Conservation (phyloP, 2,797 vertebrate genomes). For the Myiothlypis chrysogaster region DNA sequence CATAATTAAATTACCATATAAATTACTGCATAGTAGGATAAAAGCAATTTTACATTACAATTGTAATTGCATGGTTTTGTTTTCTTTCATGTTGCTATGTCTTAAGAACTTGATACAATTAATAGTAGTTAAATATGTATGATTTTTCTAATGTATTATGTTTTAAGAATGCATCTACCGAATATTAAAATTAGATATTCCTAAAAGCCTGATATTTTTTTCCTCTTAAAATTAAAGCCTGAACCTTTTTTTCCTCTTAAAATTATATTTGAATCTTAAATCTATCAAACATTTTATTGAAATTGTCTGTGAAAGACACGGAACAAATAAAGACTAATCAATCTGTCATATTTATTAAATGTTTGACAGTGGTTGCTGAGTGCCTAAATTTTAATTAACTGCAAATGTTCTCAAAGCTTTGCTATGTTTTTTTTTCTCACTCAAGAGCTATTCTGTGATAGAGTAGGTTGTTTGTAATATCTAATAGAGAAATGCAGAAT, state of each 20-base stretch:
- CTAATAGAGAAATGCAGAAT: slow-evolving; percentile 66
- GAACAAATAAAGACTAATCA: slow-evolving; percentile 49
- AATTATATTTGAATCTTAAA: not conserved
- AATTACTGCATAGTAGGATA: not conserved
- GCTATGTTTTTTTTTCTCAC: not conserved
- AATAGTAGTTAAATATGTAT: slow-evolving; percentile 35
- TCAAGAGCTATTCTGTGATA: slow-evolving; percentile 35
- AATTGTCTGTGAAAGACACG: not conserved
- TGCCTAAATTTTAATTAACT: slow-evolving; percentile 47
- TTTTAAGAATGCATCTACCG: not conserved
- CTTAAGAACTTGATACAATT: not conserved
- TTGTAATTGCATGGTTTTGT: not conserved
- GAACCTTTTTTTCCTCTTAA: not conserved
- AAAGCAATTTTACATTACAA: not conserved
- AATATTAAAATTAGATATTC: not conserved
- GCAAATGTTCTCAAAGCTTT: slow-evolving; percentile 16
- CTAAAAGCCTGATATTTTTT: not conserved
- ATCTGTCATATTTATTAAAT: slow-evolving; percentile 46
- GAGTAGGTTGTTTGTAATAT: slow-evolving; percentile 56
- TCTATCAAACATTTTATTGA: not conserved
- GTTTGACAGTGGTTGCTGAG: slow-evolving; percentile 28
- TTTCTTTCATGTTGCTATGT: not conserved
- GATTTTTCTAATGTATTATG: not conserved
- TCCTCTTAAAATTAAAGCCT: not conserved
- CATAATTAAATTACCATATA: not conserved